These are phyloP conservation scores for Pandemis corylana DNA, from an alignment of 2,888 invertebrate species.

Conservation along the genomic window DNA sequence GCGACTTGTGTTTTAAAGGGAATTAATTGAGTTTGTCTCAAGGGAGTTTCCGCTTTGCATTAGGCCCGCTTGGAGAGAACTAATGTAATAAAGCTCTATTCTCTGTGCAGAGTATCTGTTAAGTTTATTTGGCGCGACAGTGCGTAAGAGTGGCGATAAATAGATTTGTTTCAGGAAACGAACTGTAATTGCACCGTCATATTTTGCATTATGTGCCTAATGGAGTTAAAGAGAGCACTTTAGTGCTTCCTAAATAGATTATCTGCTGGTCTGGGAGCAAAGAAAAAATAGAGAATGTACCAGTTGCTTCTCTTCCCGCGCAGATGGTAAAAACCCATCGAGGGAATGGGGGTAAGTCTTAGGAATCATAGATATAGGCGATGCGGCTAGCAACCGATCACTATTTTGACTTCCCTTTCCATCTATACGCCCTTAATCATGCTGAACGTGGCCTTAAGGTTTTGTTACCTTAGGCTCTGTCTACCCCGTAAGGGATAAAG, in stretches of 20 bases:
- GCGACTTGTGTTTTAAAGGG: constrained; percentile 73
- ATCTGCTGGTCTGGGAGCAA: background rate
- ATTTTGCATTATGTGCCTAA: constrained; percentile 31
- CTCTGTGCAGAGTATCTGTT: constrained; percentile 54
- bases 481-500: no score
- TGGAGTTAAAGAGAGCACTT: constrained; percentile 26
- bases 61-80: constrained; percentile 71
- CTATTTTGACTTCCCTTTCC: no score
- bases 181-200: constrained; percentile 19
- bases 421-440: no score
- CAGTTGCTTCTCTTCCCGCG: no score
- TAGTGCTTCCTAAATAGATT: constrained; percentile 20
- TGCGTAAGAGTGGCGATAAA: constrained; percentile 36
- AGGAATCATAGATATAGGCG: no score
- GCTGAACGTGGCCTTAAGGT: no score
- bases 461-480: no score
- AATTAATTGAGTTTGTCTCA: constrained; percentile 83
- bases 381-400: no score
- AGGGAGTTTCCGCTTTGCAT: constrained; percentile 79
- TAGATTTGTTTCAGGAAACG: constrained; percentile 40
- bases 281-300: no score
- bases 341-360: no score
- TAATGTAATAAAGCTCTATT: constrained; percentile 77
- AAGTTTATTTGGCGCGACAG: constrained; percentile 46
- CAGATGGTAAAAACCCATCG: no score